Conservation (phyloP, 2,113 vertebrate species). For the Dendropsophus ebraccatus region DNA sequence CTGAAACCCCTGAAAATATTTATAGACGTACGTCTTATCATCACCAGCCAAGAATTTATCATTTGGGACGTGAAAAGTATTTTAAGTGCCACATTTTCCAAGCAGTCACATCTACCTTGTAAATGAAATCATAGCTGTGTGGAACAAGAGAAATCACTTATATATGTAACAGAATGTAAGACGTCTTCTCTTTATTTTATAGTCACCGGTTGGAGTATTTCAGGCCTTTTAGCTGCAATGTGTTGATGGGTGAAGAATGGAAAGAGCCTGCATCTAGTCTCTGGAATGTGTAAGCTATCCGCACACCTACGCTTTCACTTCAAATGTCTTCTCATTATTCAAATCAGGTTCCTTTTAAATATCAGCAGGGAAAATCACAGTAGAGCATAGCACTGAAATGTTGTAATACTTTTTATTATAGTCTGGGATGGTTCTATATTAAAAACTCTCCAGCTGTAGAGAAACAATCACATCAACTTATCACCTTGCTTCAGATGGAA, state of each 20-base stretch:
- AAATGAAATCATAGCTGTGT: constrained; percentile 7
- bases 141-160: constrained; percentile 1
- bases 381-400: background rate
- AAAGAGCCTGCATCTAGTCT: constrained; percentile 71
- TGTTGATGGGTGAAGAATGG: constrained; percentile 70
- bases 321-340: constrained; percentile 43
- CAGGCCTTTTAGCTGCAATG: constrained; percentile 67
- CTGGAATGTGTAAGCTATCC: constrained; percentile 63
- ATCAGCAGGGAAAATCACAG: constrained; percentile 21
- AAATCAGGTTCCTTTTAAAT: background rate
- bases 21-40: background rate
- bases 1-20: background rate
- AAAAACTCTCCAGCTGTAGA: constrained; percentile 22
- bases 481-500: background rate
- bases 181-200: constrained; percentile 52
- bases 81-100: background rate
- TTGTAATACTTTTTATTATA: constrained; percentile 26
- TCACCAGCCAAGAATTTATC: background rate
- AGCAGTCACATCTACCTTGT: background rate
- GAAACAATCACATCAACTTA: constrained; percentile 10
- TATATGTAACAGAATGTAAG: background rate
- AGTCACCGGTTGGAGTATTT: constrained; percentile 79
- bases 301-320: constrained; percentile 21
- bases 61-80: background rate
- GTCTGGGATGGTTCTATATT: background rate